Evolutionary conservation across 2,888 invertebrate genomes (phyloP).

Genomic region (Colletes collaris): DNA sequence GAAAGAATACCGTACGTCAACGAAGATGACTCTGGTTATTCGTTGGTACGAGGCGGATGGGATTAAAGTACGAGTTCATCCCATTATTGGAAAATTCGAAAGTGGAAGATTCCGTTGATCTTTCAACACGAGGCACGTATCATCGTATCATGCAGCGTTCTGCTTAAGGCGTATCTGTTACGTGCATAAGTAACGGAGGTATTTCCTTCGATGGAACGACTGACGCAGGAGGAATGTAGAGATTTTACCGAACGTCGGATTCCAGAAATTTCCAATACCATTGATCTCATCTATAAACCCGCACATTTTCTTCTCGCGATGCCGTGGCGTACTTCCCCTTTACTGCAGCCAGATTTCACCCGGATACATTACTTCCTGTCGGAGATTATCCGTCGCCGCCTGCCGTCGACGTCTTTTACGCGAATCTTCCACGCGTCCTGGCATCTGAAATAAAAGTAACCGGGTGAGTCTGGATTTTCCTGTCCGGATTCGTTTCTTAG

Average conservation of each 20-base stretch:
- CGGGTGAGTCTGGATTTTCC: slow-evolving; percentile 42
- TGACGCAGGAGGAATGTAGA: slow-evolving; percentile 10
- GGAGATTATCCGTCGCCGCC: slow-evolving; percentile 63
- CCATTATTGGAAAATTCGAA: not conserved
- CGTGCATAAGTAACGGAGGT: not conserved
- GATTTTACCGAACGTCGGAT: slow-evolving; percentile 49
- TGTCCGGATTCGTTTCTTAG: slow-evolving; percentile 36
- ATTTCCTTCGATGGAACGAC: slow-evolving; percentile 19
- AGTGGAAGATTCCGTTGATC: not conserved
- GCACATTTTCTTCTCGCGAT: slow-evolving; percentile 45
- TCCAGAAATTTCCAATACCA: slow-evolving; percentile 58
- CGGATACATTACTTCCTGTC: slow-evolving; percentile 67
- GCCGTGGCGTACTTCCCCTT: slow-evolving; percentile 30
- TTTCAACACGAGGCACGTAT: slow-evolving; percentile 5
- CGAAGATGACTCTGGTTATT: too few species aligned
- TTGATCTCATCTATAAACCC: slow-evolving; percentile 66
- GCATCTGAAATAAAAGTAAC: slow-evolving; percentile 58
- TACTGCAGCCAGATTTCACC: slow-evolving; percentile 62
- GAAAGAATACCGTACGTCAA: not conserved
- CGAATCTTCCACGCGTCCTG: slow-evolving; percentile 44
- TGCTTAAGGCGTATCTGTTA: slow-evolving; percentile 2
- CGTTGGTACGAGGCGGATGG: too few species aligned
- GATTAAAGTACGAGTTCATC: too few species aligned
- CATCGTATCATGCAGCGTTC: not conserved
- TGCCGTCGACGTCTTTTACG: slow-evolving; percentile 48